These are phyloP conservation scores for Dasyurus viverrinus DNA, from an alignment of 2,113 vertebrate genomes.

Conservation along the genomic window DNA sequence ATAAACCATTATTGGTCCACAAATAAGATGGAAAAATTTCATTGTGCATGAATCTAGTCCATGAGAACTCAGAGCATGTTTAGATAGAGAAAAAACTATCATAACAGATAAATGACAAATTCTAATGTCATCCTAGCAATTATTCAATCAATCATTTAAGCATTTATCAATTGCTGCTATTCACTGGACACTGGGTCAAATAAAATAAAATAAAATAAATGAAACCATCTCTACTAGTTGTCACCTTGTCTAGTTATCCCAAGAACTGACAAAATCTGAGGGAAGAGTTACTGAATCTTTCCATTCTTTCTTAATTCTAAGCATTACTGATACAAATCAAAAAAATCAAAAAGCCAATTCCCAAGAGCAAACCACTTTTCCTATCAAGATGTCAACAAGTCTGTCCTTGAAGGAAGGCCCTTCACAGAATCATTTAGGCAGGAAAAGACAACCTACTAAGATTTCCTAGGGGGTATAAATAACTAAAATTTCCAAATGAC, in stretches of 20 bases:
- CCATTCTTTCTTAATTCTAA: neutral
- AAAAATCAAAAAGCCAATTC: neutral
- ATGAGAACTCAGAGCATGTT: neutral
- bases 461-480: neutral
- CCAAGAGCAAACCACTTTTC: neutral
- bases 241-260: neutral
- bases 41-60: neutral
- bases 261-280: neutral
- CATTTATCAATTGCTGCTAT: neutral
- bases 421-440: neutral
- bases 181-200: neutral
- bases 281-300: neutral
- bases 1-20: neutral
- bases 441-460: neutral
- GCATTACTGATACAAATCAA: neutral
- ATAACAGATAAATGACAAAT: neutral
- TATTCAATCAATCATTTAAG: neutral
- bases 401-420: neutral
- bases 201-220: neutral
- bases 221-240: neutral
- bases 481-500: neutral
- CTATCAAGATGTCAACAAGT: neutral
- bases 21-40: neutral
- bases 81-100: neutral
- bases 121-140: neutral